A percentile compares a stretch with the other conserved stretches of the same genome.
These are phyloP conservation scores for Penaeus monodon DNA, from an alignment of 2,888 invertebrate genomes.

Conservation along the genomic window DNA sequence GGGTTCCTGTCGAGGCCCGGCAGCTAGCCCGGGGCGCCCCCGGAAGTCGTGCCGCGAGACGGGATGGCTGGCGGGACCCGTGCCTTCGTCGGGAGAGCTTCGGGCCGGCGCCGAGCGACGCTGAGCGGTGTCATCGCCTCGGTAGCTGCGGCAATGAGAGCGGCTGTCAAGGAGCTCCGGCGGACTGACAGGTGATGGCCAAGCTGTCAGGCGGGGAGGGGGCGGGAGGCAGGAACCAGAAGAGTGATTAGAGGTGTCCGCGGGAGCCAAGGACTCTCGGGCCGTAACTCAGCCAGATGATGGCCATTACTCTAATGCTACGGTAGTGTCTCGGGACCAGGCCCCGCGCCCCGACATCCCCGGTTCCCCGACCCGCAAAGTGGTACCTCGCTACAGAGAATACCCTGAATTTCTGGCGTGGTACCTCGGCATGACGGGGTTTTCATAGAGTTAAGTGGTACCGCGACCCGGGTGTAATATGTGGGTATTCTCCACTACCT, in stretches of 20 bases:
- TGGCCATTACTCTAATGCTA: conserved; percentile 22
- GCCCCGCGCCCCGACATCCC: conserved; percentile 15
- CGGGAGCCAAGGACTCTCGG: conserved; percentile 26
- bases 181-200: conserved; percentile 37
- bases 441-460: conserved; percentile 41
- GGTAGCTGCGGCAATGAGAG: too few relatives aligned
- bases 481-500: conserved; percentile 37
- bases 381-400: conserved; percentile 40
- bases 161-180: too few relatives aligned
- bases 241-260: conserved; percentile 32
- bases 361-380: conserved; percentile 24
- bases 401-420: conserved; percentile 39
- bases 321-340: conserved; percentile 32
- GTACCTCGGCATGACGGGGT: conserved; percentile 42
- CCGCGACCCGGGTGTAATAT: conserved; percentile 27
- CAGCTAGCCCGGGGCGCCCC: too few relatives aligned
- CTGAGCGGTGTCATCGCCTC: too few relatives aligned
- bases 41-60: too few relatives aligned
- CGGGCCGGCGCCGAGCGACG: too few relatives aligned
- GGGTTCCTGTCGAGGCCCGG: too few relatives aligned
- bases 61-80: too few relatives aligned
- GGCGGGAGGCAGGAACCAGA: conserved; percentile 16
- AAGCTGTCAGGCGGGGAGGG: conserved; percentile 10
- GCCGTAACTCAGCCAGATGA: conserved; percentile 39
- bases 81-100: too few relatives aligned